Conservation (phyloP, 2,113 vertebrate genomes). For the Carlito syrichta region DNA sequence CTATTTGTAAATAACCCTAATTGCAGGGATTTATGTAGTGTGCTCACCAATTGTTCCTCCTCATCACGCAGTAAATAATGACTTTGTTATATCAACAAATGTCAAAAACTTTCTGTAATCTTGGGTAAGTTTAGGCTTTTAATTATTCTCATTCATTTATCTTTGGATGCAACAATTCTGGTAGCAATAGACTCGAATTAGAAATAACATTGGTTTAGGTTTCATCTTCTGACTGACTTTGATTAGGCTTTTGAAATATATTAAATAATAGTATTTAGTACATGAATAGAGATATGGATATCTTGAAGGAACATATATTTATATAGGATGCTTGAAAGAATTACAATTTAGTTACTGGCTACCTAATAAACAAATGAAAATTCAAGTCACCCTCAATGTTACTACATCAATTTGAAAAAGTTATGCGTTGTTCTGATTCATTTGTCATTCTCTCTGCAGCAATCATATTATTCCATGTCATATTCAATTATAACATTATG, state of each 20-base stretch:
- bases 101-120: not conserved
- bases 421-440: not conserved
- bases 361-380: not conserved
- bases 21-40: not conserved
- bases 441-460: not conserved
- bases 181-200: not conserved
- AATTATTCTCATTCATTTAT: not conserved
- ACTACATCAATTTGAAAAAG: not conserved
- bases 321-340: not conserved
- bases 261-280: not conserved
- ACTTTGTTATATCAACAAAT: not conserved
- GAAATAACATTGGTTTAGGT: not conserved
- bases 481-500: constrained; percentile 2
- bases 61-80: not conserved
- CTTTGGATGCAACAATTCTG: not conserved
- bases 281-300: not conserved
- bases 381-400: not conserved
- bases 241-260: too few species aligned
- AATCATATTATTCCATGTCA: not conserved
- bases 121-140: not conserved
- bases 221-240: too few species aligned
- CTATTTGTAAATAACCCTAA: not conserved
- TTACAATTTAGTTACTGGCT: not conserved
- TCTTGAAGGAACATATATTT: not conserved
- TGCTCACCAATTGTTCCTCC: not conserved